Base-by-base conservation (phyloP, 2,797 vertebrate genomes). In the Halcyon badia region DNA sequence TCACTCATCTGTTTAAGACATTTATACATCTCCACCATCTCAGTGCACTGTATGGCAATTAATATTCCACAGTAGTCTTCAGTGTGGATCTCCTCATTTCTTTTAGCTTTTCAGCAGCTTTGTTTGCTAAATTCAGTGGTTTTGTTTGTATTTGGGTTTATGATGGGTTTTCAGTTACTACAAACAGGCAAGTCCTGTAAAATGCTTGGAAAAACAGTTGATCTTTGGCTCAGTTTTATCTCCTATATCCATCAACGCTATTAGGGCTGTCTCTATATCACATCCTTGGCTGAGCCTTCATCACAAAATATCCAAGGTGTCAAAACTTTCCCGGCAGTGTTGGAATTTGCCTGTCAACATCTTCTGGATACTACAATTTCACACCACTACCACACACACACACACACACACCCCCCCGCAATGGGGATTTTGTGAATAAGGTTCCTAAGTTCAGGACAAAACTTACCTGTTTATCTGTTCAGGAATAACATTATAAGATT, bases 101-200 rank as follows among this genome's bases (percentile, higher is more conserved):
- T 91, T 41, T 52, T 35, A 49, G 46, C 3, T 84, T 87, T 83
- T 68, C 49, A 77, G 65, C 15, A 51, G 54, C 66, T 89, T 84
- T 58, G 9, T 91, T 95, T 88, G 69, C 56, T 21, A 60, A 88
- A 95, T 75, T 46, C 39, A 49, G 37, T 84, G 62, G 42, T 1
- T 31, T 48, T 95, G 51, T 94, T 94, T 94, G 73, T 83, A 17
- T 49, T 60, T 13, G 19, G 19, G 66, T 82, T 90, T 94, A 84
- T 93, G 54, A 57, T 90, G 90, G 73, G 66, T 84, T 89, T 82
- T 84, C 18, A 1, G 66, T 77, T 89, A 77, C 71, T 71, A 64
- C 49, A 69, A 93, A 88, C 72, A 88, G 22, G 54, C 22, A 12
- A 89, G 78, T 84, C 42, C 52, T 87, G 48, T 66, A 83, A 93